Percentiles rank a stretch among this genome's conserved stretches.
Evolutionary conservation across 2,113 vertebrate genomes (phyloP).

Genomic region (Malurus cyaneus): DNA sequence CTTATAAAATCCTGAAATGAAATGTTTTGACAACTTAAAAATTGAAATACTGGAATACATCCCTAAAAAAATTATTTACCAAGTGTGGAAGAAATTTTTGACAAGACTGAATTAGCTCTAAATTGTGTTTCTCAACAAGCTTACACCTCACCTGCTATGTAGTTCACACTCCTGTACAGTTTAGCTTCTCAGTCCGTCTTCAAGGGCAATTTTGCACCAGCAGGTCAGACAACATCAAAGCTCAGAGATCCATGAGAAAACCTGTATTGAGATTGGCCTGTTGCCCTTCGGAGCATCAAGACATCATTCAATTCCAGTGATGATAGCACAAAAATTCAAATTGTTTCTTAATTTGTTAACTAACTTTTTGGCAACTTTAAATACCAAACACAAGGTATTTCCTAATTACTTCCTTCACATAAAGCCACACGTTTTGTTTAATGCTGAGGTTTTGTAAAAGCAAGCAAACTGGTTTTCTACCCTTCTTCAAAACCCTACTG

Average conservation of each 20-base stretch:
- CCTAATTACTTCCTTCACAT: background rate
- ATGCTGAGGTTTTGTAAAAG: background rate
- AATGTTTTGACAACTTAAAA: constrained; percentile 23
- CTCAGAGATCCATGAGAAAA: background rate
- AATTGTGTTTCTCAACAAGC: background rate
- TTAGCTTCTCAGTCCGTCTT: background rate
- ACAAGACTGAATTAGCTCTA: background rate
- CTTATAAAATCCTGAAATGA: background rate
- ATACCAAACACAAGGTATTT: background rate
- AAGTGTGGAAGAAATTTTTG: background rate
- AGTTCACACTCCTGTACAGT: background rate
- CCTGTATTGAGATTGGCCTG: background rate
- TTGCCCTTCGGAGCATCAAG: background rate
- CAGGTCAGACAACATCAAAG: background rate
- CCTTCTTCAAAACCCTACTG: background rate
- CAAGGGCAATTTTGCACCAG: background rate
- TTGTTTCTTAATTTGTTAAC: background rate
- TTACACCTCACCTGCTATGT: background rate
- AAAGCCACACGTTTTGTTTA: background rate
- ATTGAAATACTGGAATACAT: background rate
- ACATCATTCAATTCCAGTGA: background rate
- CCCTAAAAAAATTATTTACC: background rate
- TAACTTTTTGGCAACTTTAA: background rate
- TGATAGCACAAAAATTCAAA: background rate
- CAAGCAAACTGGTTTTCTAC: background rate